These are phyloP conservation scores for Protomyctophum bolini DNA, from an alignment of 2,113 vertebrate genomes.

Conservation along the genomic window DNA sequence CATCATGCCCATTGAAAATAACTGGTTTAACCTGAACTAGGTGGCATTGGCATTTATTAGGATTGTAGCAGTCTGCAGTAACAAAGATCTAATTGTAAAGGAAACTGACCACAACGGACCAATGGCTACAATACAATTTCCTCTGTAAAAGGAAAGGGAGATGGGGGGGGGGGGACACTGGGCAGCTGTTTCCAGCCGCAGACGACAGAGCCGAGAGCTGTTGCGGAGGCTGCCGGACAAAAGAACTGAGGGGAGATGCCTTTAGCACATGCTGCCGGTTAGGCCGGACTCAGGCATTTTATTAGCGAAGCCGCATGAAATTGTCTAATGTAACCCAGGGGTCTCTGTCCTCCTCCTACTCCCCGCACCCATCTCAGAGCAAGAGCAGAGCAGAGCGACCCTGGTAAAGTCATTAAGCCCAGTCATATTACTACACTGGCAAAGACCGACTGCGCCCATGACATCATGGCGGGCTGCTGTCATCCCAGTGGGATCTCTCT, in stretches of 20 bases:
- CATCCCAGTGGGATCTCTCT: constrained; percentile 65
- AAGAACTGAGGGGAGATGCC: constrained; percentile 47
- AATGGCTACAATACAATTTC: constrained; percentile 60
- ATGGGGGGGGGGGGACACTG: constrained; percentile 36
- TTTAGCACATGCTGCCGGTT: constrained; percentile 69
- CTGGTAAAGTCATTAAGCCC: constrained; percentile 74
- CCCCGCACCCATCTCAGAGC: constrained; percentile 42
- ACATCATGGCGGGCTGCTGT: constrained; percentile 74
- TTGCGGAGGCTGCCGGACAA: constrained; percentile 53
- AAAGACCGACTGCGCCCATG: constrained; percentile 56
- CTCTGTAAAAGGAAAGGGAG: constrained; percentile 44
- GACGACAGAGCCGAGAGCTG: constrained; percentile 36
- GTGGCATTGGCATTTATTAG: constrained; percentile 17
- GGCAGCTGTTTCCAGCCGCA: constrained; percentile 67
- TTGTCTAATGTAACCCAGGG: constrained; percentile 60
- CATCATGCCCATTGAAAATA: no score
- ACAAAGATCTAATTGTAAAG: constrained; percentile 52
- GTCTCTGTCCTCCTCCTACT: constrained; percentile 51
- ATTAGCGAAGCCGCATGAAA: constrained; percentile 65
- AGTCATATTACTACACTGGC: constrained; percentile 62
- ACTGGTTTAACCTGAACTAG: constrained; percentile 27
- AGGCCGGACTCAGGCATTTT: constrained; percentile 60
- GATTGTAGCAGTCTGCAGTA: constrained; percentile 27
- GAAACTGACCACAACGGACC: constrained; percentile 45
- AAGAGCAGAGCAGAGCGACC: constrained; percentile 15